Conservation (phyloP, 1,140 invertebrate genomes). For the Goniozus legneri region DNA sequence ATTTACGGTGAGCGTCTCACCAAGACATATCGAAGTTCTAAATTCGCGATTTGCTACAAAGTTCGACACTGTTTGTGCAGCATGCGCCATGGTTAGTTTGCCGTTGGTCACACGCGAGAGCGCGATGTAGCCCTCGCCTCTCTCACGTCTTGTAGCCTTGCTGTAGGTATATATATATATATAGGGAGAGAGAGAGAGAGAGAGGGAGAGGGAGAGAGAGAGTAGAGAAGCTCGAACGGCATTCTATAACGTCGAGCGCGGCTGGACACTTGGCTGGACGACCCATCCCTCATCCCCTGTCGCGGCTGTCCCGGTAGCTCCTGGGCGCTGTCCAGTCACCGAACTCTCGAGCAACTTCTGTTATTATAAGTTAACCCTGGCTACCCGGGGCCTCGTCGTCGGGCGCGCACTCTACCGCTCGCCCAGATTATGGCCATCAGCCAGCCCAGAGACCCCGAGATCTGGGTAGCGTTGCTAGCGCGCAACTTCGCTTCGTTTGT, state of each 20-base stretch:
- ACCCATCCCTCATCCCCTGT: constrained; percentile 42
- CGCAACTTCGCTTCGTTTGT: constrained; percentile 49
- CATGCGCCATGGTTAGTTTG: constrained; percentile 43
- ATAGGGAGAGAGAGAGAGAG: too few species aligned
- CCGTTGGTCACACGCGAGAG: constrained; percentile 29
- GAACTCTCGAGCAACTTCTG: constrained; percentile 51
- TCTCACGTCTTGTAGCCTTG: constrained; percentile 40
- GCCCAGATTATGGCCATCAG: constrained; percentile 52
- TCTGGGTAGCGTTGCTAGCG: constrained; percentile 35
- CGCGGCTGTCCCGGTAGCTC: constrained; percentile 35
- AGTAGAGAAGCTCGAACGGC: constrained; percentile 25
- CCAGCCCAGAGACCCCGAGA: constrained; percentile 39
- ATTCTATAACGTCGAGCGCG: too few species aligned
- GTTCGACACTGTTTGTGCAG: constrained; percentile 36
- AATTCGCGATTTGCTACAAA: constrained; percentile 38
- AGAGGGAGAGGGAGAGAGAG: too few species aligned
- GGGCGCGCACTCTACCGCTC: neutral
- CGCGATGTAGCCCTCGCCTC: too few species aligned
- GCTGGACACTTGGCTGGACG: constrained; percentile 50
- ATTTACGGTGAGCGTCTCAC: constrained; percentile 29
- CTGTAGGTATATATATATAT: too few species aligned
- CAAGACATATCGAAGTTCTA: constrained; percentile 40
- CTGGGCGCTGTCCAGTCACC: constrained; percentile 42
- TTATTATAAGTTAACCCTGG: constrained; percentile 54
- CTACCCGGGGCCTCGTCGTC: constrained; percentile 12